phyloP scores from a whole-genome alignment of 2,797 vertebrate genomes.

The Clarias pachynema region DNA sequence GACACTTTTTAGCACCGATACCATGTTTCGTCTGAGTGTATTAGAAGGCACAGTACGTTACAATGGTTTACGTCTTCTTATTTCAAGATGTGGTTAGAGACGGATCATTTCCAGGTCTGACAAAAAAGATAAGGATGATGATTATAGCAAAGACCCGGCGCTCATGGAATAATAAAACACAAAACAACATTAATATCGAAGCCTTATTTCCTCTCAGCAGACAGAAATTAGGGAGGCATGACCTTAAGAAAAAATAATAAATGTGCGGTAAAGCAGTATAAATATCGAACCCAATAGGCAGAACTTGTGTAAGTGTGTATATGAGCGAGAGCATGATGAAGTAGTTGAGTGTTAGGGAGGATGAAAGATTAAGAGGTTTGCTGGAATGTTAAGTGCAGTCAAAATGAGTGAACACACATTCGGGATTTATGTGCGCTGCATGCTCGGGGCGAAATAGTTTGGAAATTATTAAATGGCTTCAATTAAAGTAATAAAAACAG shows the following conservation, averaged over 20 bases:
- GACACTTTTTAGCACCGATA: too few species aligned
- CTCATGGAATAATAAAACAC: neutral
- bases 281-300: neutral
- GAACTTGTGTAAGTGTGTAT: neutral
- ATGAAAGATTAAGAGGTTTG: conserved; percentile 73
- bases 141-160: neutral
- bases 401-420: conserved; percentile 69
- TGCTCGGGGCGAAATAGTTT: conserved; percentile 74
- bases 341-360: conserved; percentile 52
- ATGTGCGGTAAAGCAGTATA: neutral
- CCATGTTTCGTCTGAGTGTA: neutral
- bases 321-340: conserved; percentile 5
- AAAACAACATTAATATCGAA: neutral
- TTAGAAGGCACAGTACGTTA: neutral
- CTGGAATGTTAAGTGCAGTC: conserved; percentile 79
- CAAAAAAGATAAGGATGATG: neutral
- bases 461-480: conserved; percentile 78
- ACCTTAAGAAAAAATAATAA: too few species aligned
- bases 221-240: neutral
- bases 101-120: neutral
- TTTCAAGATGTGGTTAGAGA: neutral
- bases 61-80: neutral
- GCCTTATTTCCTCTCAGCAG: neutral
- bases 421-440: conserved; percentile 73
- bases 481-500: conserved; percentile 78